A percentile compares a stretch with the other conserved stretches of the same genome.
Conservation (phyloP, 1,140 invertebrate species). For the Pomacea maculata region DNA sequence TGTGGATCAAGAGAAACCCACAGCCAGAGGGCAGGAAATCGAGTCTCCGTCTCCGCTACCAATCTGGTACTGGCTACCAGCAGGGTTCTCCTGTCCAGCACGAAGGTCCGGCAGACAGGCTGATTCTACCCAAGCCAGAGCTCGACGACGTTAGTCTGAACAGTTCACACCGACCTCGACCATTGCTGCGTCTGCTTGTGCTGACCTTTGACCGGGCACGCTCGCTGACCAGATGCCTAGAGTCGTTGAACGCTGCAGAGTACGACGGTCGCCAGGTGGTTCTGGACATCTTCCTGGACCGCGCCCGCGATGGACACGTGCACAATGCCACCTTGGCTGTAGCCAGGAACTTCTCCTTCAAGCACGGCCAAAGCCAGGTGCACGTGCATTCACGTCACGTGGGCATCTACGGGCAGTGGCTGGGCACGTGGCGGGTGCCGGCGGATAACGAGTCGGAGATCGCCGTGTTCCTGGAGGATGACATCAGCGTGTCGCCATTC, state of each 20-base stretch:
- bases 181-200: conserved; percentile 32
- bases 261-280: conserved; percentile 36
- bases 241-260: conserved; percentile 38
- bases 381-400: conserved; percentile 42
- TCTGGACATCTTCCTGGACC: conserved; percentile 51
- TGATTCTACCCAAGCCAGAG: no score
- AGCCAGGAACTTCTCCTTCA: conserved; percentile 39
- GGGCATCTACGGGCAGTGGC: conserved; percentile 54
- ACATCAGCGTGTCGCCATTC: conserved; percentile 49
- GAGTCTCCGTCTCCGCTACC: no score
- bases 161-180: background rate
- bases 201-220: conserved; percentile 36
- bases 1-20: no score
- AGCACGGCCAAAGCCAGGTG: conserved; percentile 39
- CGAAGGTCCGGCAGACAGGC: no score
- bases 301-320: conserved; percentile 29
- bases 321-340: conserved; percentile 32
- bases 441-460: conserved; percentile 41
- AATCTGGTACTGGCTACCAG: no score
- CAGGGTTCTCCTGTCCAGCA: no score
- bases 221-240: conserved; percentile 35
- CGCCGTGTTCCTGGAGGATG: conserved; percentile 55
- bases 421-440: conserved; percentile 47
- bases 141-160: background rate
- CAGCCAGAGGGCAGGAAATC: no score